Percentiles rank a stretch among this genome's conserved stretches.
These are phyloP conservation scores for Threskiornis aethiopicus DNA, from an alignment of 2,797 vertebrate species.

Conservation along the genomic window DNA sequence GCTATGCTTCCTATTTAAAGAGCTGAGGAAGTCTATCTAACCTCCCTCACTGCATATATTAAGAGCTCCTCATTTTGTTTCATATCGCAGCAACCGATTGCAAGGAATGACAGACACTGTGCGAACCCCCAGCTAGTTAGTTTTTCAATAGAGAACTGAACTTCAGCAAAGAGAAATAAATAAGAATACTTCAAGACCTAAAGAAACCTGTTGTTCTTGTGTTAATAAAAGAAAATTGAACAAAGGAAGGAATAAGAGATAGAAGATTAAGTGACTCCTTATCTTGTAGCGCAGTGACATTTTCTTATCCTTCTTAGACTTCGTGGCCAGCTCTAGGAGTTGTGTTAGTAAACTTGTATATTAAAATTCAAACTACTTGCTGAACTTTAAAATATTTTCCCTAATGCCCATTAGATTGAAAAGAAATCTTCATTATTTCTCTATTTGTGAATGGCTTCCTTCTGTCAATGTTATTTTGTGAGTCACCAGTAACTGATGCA, in stretches of 20 bases:
- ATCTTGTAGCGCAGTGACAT: constrained; percentile 48
- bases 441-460: constrained; percentile 13
- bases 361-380: constrained; percentile 42
- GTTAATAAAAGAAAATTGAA: constrained; percentile 52
- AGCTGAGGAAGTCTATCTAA: background rate
- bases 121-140: background rate
- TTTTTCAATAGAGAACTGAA: background rate
- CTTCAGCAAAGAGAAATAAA: constrained; percentile 15
- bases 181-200: background rate
- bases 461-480: background rate
- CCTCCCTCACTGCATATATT: background rate
- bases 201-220: background rate
- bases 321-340: background rate
- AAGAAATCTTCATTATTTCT: constrained; percentile 43
- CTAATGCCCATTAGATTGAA: constrained; percentile 22
- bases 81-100: accelerated
- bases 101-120: background rate
- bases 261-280: constrained; percentile 58
- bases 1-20: background rate
- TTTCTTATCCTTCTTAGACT: constrained; percentile 60
- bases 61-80: background rate
- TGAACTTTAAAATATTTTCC: constrained; percentile 37
- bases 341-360: constrained; percentile 38
- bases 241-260: constrained; percentile 5
- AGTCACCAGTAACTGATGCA: background rate